phyloP scores from a whole-genome alignment of 2,888 invertebrate genomes.

The Erynnis tages region DNA sequence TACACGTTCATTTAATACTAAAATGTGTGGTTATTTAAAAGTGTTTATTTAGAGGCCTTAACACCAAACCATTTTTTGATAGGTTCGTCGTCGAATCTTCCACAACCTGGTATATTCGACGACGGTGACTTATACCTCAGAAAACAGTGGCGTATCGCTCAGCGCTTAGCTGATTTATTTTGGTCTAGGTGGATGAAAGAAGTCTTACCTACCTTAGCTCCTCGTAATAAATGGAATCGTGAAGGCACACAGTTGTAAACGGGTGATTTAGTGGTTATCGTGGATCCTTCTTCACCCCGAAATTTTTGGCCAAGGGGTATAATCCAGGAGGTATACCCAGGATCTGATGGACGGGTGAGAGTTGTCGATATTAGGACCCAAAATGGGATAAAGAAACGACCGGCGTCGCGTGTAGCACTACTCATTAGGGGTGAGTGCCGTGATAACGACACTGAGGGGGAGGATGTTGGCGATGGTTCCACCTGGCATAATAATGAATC shows the following conservation, averaged over 20 bases:
- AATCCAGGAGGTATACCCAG: not conserved
- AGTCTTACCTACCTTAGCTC: not conserved
- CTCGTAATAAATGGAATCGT: slow-evolving; percentile 1
- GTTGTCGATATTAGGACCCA: not conserved
- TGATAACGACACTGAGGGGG: slow-evolving; percentile 2
- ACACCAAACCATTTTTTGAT: slow-evolving; percentile 40
- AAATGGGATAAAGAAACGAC: not conserved
- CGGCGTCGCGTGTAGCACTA: not conserved
- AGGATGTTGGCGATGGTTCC: slow-evolving; percentile 4
- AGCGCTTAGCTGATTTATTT: not conserved
- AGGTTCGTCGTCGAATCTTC: slow-evolving; percentile 27
- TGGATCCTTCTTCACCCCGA: not conserved
- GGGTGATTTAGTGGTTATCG: not conserved
- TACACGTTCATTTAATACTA: too few species aligned
- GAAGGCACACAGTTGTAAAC: not conserved
- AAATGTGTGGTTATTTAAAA: too few species aligned
- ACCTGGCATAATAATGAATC: too few species aligned
- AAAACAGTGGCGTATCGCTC: not conserved
- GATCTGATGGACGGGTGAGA: not conserved
- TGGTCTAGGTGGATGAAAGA: slow-evolving; percentile 10
- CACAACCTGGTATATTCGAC: slow-evolving; percentile 12
- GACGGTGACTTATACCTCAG: not conserved
- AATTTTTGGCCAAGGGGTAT: not conserved
- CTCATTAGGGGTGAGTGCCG: not conserved
- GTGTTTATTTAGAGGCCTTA: slow-evolving; percentile 23